Percentiles rank a stretch among this genome's conserved stretches.
These are phyloP conservation scores for Montifringilla adamsi DNA, from an alignment of 2,113 vertebrate genomes.

Conservation along the genomic window DNA sequence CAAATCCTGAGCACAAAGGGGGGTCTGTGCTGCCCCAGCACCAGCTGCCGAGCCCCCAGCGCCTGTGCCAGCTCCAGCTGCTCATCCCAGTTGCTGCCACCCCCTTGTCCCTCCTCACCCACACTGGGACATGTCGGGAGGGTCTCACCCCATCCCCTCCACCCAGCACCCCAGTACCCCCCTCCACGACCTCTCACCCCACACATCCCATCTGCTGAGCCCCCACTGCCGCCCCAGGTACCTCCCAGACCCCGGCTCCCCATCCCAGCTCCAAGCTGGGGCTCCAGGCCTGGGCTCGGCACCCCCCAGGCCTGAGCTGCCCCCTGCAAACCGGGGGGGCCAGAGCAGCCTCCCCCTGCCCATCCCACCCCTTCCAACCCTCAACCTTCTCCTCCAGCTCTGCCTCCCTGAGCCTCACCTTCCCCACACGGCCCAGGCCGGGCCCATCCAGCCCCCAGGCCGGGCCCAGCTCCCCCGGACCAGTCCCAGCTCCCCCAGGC, in stretches of 20 bases:
- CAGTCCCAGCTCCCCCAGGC: no score
- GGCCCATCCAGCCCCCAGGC: no score
- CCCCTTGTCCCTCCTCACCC: no score
- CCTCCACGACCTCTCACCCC: background rate
- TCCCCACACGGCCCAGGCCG: no score
- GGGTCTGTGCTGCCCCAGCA: conserved; percentile 8
- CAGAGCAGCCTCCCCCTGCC: background rate
- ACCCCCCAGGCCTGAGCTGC: background rate
- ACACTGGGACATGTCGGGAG: accelerated
- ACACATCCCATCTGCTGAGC: accelerated
- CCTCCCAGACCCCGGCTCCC: accelerated
- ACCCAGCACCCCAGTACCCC: background rate
- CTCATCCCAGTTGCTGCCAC: background rate
- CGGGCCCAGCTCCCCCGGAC: no score
- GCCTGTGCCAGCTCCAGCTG: background rate
- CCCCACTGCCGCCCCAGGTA: background rate
- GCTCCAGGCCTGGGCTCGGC: background rate
- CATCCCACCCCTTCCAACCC: background rate
- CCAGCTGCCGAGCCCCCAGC: background rate
- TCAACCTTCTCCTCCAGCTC: no score
- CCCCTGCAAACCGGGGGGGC: background rate
- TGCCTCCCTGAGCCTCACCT: no score
- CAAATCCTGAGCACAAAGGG: background rate
- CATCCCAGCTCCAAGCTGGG: background rate
- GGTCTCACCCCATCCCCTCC: background rate